Evolutionary conservation across 2,113 vertebrate genomes (phyloP).

Genomic region (Parus major): DNA sequence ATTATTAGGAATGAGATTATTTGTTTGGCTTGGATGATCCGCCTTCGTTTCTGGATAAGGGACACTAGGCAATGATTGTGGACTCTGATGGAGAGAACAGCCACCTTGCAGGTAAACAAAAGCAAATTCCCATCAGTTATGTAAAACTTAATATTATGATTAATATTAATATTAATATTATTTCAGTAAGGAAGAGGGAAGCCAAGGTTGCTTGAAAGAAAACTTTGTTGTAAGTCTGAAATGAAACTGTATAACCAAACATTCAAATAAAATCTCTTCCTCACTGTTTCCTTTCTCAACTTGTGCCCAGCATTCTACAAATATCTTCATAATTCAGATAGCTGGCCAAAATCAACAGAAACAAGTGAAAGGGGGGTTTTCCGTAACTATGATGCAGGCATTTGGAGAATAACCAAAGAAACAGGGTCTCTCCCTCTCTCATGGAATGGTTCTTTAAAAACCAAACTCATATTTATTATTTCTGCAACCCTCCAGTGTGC

Average conservation of each 20-base stretch:
- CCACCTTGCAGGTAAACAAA: constrained; percentile 56
- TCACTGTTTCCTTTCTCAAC: neutral
- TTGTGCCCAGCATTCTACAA: neutral
- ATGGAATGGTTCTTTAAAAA: neutral
- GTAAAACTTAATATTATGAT: neutral
- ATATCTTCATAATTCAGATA: neutral
- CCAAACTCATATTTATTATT: neutral
- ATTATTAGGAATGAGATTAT: constrained; percentile 67
- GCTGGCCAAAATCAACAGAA: neutral
- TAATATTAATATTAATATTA: no score
- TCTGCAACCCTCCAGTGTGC: neutral
- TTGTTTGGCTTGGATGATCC: constrained; percentile 72
- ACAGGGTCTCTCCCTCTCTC: neutral
- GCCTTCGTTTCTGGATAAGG: constrained; percentile 71
- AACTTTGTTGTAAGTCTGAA: neutral
- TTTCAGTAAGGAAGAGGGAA: neutral
- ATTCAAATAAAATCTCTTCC: neutral
- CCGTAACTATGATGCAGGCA: neutral
- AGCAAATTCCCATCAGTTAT: constrained; percentile 7
- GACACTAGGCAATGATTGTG: constrained; percentile 50
- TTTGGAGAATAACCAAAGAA: neutral
- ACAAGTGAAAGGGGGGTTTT: neutral
- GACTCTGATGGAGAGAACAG: constrained; percentile 35
- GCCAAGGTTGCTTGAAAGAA: neutral
- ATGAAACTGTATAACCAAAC: neutral